phyloP scores from a whole-genome alignment of 2,888 invertebrate genomes.

The Xanthorhoe designata region DNA sequence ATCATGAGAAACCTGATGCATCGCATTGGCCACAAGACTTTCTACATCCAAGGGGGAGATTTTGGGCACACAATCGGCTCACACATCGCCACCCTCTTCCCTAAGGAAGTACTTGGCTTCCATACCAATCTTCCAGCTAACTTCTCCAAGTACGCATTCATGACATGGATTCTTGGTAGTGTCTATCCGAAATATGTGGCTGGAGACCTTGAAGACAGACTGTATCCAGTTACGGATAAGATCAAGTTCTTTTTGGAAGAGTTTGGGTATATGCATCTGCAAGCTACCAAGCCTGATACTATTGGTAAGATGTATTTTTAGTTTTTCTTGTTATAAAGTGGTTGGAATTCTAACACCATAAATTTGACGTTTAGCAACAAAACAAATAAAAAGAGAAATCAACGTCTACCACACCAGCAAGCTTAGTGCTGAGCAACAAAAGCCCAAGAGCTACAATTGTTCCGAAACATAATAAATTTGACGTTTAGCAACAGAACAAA shows the following conservation, averaged over 20 bases:
- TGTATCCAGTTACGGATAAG: conserved; percentile 80
- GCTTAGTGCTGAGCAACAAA: too few relatives aligned
- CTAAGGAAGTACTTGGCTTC: conserved; percentile 83
- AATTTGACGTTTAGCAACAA: too few relatives aligned
- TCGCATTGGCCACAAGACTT: conserved; percentile 87
- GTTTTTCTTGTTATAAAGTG: too few relatives aligned
- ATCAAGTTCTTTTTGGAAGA: conserved; percentile 74
- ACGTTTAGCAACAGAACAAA: too few relatives aligned
- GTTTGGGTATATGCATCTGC: conserved; percentile 89
- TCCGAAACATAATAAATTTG: too few relatives aligned
- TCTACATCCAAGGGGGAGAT: conserved; percentile 91
- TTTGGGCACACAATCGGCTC: conserved; percentile 89
- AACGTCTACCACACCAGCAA: too few relatives aligned
- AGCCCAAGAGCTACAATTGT: too few relatives aligned
- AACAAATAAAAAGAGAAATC: too few relatives aligned
- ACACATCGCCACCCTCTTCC: conserved; percentile 87
- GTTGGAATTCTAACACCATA: too few relatives aligned
- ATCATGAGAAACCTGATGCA: conserved; percentile 90
- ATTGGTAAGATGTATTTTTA: conserved; percentile 82
- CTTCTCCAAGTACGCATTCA: conserved; percentile 54
- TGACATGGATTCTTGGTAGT: conserved; percentile 74
- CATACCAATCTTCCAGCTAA: conserved; percentile 88
- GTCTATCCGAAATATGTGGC: conserved; percentile 81
- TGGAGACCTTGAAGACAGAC: conserved; percentile 71
- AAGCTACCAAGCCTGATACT: conserved; percentile 93